phyloP scores from a whole-genome alignment of 2,797 vertebrate species.

The Gobio occitaniae region DNA sequence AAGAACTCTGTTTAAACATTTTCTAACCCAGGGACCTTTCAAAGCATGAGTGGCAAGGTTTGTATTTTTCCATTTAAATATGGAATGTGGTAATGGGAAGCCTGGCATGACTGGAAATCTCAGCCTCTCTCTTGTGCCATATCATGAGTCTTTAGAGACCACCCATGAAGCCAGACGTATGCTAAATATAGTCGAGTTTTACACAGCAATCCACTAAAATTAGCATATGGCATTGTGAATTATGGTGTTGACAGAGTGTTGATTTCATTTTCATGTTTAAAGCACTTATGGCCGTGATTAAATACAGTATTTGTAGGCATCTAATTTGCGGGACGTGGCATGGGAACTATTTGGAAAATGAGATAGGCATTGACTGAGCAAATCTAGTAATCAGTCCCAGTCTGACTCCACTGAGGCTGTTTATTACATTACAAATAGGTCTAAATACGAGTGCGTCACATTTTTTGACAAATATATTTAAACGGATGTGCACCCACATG shows the following conservation, averaged over 20 bases:
- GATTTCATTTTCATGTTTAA: constrained; percentile 63
- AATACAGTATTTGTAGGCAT: constrained; percentile 12
- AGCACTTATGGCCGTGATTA: constrained; percentile 45
- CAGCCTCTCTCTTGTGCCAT: constrained; percentile 52
- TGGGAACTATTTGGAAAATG: constrained; percentile 16
- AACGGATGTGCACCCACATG: background rate
- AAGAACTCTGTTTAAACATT: background rate
- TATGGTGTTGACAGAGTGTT: constrained; percentile 68
- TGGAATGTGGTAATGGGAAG: constrained; percentile 53
- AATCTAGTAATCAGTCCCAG: constrained; percentile 19
- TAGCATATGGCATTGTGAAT: constrained; percentile 64
- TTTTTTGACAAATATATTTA: background rate
- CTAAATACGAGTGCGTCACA: background rate
- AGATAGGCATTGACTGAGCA: constrained; percentile 13
- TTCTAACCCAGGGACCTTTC: background rate
- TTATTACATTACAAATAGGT: constrained; percentile 27
- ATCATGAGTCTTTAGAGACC: constrained; percentile 65
- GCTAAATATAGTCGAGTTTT: constrained; percentile 74
- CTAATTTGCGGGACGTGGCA: constrained; percentile 4
- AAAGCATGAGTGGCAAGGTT: background rate
- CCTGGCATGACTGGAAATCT: constrained; percentile 48
- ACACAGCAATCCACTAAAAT: constrained; percentile 50
- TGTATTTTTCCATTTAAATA: constrained; percentile 29
- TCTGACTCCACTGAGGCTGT: background rate
- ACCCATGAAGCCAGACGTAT: constrained; percentile 63